Evolutionary conservation across 1,140 invertebrate species (phyloP), one percentile per base, ranked within the genome.

Genomic region (Ceratina calcarata): DNA sequence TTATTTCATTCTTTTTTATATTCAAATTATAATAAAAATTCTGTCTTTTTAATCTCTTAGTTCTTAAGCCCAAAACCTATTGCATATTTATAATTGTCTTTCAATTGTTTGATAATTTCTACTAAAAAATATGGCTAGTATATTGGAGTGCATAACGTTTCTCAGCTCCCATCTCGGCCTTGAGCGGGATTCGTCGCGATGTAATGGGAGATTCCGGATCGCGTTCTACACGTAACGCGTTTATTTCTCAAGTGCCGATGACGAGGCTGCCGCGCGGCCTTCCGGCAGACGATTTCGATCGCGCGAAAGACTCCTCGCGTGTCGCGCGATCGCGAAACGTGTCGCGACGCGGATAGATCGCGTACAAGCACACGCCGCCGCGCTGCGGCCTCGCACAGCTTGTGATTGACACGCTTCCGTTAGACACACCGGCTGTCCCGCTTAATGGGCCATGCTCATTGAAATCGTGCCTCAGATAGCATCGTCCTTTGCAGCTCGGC

Each of bases 381-480:
- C 27, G 27, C 27, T 4, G n/a, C 55, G 73, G 61, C 65, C 45
- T 16, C 27, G 37, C 37, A 10, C 37, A 45, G 37, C 37, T 45
- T 45, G 37, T 81, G 79, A 81, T 81, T 75, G 79, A 81, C 79
- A 67, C 65, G 79, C 79, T 81, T 81, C 79, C 79, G 79, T 81
- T 81, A 81, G 74, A 81, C 79, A 81, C 79, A 67, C 58, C 69
- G 51, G 57, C 79, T 81, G 72, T 80, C 78, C 57, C 64, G 79
- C 73, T 81, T 81, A 81, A 81, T 81, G 79, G 78, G 78, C 22
- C 75, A 77, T 62, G 73, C 73, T 77, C 79, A 20, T 78, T 53
- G 79, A 61, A 81, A 81, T 69, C 79, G 79, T 81, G 79, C 65
- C 16, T 57, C 55, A 53, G 79, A 81, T 81, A 75, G 27, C 22